Conservation (phyloP, 2,888 invertebrate species). For the Nomada ruficornis region DNA sequence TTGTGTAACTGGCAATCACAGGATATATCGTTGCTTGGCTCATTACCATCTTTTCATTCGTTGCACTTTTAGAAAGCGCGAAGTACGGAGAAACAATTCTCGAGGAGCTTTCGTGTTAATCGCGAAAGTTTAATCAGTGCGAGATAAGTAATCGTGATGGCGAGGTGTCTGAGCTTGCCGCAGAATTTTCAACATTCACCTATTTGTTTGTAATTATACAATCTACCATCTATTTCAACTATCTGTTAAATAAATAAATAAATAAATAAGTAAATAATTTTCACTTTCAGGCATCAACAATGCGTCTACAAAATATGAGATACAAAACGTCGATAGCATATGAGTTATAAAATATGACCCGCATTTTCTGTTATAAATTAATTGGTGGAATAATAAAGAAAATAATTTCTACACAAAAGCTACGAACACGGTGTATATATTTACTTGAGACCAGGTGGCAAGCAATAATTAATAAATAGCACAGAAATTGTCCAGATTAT, state of each 20-base stretch:
- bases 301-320: no score
- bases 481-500: no score
- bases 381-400: background rate
- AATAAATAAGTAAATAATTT: no score
- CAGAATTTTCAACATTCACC: no score
- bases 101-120: slow-evolving; percentile 9
- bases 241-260: no score
- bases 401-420: background rate
- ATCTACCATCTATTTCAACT: no score
- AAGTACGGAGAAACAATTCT: slow-evolving; percentile 9
- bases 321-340: no score
- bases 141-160: no score
- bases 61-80: slow-evolving; percentile 39
- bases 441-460: background rate
- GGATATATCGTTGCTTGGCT: slow-evolving; percentile 58
- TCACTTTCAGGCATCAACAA: no score
- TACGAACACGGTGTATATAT: background rate
- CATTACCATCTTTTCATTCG: slow-evolving; percentile 63
- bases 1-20: slow-evolving; percentile 63
- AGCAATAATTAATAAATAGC: background rate
- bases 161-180: no score
- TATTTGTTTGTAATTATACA: background rate
- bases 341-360: no score
- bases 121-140: background rate
- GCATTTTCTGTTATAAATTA: no score